These are phyloP conservation scores for Melanotaenia pygmaea DNA, from an alignment of 2,797 vertebrate species.

Conservation along the genomic window DNA sequence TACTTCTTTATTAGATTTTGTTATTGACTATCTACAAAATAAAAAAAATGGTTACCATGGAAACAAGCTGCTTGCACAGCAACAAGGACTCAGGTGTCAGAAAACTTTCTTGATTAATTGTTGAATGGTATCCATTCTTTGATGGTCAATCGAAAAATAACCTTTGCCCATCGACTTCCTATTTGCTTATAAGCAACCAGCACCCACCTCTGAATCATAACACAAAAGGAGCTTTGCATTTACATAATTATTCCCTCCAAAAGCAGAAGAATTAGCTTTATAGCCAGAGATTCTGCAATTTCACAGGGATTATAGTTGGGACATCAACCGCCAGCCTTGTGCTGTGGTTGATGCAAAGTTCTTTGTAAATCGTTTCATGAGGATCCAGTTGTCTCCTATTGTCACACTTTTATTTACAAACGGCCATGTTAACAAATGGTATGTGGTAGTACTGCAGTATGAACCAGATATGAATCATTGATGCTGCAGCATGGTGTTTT, in stretches of 20 bases:
- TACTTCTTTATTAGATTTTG: background rate
- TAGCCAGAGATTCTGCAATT: slow-evolving; percentile 19
- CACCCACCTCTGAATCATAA: background rate
- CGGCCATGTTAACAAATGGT: slow-evolving; percentile 27
- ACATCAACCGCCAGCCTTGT: background rate
- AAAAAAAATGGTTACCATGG: slow-evolving; percentile 33
- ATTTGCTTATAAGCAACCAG: background rate
- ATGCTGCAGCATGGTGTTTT: slow-evolving; percentile 33
- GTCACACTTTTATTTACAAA: slow-evolving; percentile 6
- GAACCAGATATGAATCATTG: slow-evolving; percentile 34
- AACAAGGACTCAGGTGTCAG: slow-evolving; percentile 8
- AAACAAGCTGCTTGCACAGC: slow-evolving; percentile 32
- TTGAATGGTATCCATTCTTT: background rate
- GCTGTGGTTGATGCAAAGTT: slow-evolving; percentile 14
- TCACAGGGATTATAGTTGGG: slow-evolving; percentile 3
- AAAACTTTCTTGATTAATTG: slow-evolving; percentile 3
- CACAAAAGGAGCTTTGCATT: background rate
- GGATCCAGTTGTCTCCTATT: slow-evolving; percentile 30
- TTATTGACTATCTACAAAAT: background rate
- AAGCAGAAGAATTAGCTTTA: background rate
- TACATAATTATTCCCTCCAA: background rate
- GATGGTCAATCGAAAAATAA: background rate
- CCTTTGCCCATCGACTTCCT: background rate
- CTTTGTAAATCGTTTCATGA: slow-evolving; percentile 8
- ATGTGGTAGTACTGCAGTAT: slow-evolving; percentile 25